Evolutionary conservation across 1,140 invertebrate species (phyloP).

Genomic region (Saccostrea glomerata): DNA sequence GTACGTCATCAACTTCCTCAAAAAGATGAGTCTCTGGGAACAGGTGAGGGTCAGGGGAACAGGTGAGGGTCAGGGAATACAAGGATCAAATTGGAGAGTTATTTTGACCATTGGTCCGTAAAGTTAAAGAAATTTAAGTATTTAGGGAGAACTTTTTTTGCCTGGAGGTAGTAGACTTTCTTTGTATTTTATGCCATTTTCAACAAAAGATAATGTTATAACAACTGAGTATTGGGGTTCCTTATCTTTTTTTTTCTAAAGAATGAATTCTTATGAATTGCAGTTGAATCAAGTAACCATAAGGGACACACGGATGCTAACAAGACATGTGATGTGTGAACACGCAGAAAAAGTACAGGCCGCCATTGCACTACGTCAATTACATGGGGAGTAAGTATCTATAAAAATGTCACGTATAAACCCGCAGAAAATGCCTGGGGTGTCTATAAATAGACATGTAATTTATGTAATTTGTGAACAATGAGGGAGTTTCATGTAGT

Average conservation of each 20-base stretch:
- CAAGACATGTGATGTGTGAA: constrained; percentile 85
- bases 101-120: too few species aligned
- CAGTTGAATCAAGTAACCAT: constrained; percentile 81
- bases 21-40: constrained; percentile 86
- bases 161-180: too few species aligned
- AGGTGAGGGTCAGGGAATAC: too few species aligned
- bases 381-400: constrained; percentile 83
- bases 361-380: constrained; percentile 84
- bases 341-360: constrained; percentile 88
- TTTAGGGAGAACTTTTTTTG: too few species aligned
- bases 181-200: too few species aligned
- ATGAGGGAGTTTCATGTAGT: too few species aligned
- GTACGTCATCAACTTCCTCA: constrained; percentile 85
- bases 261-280: not conserved
- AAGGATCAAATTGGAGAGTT: too few species aligned
- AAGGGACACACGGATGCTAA: constrained; percentile 83
- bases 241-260: too few species aligned
- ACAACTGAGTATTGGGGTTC: too few species aligned
- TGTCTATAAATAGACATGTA: not conserved
- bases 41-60: constrained; percentile 83
- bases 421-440: constrained; percentile 86
- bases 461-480: not conserved
- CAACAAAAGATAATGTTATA: too few species aligned
- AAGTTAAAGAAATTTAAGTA: too few species aligned
- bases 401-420: not conserved